Percentiles rank a stretch among this genome's conserved stretches.
These are phyloP conservation scores for Paracyclopina nana DNA, from an alignment of 1,140 invertebrate genomes.

Conservation along the genomic window DNA sequence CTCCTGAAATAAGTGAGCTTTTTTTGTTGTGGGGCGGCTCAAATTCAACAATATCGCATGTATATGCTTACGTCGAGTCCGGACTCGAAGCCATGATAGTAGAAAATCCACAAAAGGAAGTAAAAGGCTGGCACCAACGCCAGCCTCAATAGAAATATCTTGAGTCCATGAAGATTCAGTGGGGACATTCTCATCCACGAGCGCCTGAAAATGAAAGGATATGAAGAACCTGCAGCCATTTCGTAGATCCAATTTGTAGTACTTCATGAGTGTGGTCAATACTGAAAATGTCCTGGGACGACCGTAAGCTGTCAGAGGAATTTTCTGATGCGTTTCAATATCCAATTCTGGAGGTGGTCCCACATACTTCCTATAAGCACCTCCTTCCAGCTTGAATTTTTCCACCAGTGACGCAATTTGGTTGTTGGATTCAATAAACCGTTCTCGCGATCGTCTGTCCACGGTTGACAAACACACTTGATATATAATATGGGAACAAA, in stretches of 20 bases:
- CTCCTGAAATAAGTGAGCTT: background rate
- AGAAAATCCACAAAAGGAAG: slow-evolving; percentile 56
- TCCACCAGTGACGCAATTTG: slow-evolving; percentile 76
- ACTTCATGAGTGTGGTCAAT: slow-evolving; percentile 5
- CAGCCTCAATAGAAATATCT: slow-evolving; percentile 44
- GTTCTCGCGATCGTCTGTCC: slow-evolving; percentile 60
- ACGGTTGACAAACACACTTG: slow-evolving; percentile 70
- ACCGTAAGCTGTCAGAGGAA: slow-evolving; percentile 36
- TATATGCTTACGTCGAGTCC: slow-evolving; percentile 36
- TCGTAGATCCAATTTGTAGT: background rate
- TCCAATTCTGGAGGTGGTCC: slow-evolving; percentile 21
- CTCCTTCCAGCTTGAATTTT: slow-evolving; percentile 64
- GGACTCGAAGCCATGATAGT: slow-evolving; percentile 28
- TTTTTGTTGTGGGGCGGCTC: background rate
- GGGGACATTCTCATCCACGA: slow-evolving; percentile 27
- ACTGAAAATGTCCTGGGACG: background rate
- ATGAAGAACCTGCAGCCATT: slow-evolving; percentile 5
- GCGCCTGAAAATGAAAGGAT: slow-evolving; percentile 36
- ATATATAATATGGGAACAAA: background rate
- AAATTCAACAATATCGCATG: background rate
- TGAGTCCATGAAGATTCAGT: slow-evolving; percentile 45
- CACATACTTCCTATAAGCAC: slow-evolving; percentile 39
- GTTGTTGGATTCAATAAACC: slow-evolving; percentile 74
- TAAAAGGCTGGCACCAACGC: slow-evolving; percentile 52
- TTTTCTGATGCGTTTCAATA: slow-evolving; percentile 28